phyloP scores from a whole-genome alignment of 2,113 vertebrate genomes.

The Cacatua alba region DNA sequence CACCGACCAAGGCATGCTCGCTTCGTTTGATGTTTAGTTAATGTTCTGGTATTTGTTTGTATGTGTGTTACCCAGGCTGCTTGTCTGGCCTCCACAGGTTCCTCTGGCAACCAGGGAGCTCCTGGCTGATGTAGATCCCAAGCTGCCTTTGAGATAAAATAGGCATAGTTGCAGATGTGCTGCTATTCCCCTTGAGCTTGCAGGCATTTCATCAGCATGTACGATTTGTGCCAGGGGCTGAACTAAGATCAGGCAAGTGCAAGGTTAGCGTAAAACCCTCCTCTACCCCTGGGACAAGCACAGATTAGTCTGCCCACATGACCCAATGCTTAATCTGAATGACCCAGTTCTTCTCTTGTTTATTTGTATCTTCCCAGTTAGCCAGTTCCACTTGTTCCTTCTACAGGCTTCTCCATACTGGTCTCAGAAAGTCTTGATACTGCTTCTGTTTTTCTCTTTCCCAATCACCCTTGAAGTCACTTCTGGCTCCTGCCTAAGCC shows the following conservation, averaged over 20 bases:
- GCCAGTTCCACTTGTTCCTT: not conserved
- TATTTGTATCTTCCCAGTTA: constrained; percentile 25
- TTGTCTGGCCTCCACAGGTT: not conserved
- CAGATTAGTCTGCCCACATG: not conserved
- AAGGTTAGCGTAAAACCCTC: not conserved
- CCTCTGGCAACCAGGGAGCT: constrained; percentile 13
- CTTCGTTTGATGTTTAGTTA: not conserved
- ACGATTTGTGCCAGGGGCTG: not conserved
- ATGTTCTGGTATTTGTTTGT: constrained; percentile 48
- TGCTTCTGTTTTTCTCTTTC: not conserved
- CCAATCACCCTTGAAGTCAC: not conserved
- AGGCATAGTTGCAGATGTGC: constrained; percentile 32
- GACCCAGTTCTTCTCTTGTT: constrained; percentile 35
- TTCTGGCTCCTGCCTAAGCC: not conserved
- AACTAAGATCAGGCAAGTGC: constrained; percentile 23
- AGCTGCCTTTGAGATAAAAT: constrained; percentile 39
- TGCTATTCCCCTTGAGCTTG: constrained; percentile 27
- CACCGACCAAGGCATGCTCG: not conserved
- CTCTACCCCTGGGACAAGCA: constrained; percentile 16
- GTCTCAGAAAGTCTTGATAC: not conserved
- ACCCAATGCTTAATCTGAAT: constrained; percentile 17
- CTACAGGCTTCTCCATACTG: not conserved
- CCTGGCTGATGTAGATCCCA: not conserved
- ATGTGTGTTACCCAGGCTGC: not conserved
- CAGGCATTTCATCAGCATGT: constrained; percentile 25